These are phyloP conservation scores for Nomada lathburiana DNA, from an alignment of 2,888 invertebrate species.

Conservation along the genomic window DNA sequence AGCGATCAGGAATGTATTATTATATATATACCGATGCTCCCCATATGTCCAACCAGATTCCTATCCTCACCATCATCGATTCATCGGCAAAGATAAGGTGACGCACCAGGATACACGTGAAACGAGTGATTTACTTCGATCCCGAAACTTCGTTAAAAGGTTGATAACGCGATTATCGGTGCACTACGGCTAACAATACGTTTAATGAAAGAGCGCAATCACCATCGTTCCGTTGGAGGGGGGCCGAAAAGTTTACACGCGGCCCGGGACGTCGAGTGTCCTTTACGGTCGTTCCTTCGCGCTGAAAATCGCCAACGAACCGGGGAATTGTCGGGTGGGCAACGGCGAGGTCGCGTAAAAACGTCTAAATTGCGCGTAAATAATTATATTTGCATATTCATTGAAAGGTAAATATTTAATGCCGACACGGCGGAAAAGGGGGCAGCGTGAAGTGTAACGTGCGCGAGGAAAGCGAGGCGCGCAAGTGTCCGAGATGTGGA, in stretches of 20 bases:
- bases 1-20: too few relatives aligned
- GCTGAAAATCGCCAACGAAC: slow-evolving; percentile 24
- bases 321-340: slow-evolving; percentile 50
- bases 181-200: background rate
- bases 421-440: slow-evolving; percentile 72
- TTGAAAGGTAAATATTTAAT: slow-evolving; percentile 84
- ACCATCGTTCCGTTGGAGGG: background rate
- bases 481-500: slow-evolving; percentile 65
- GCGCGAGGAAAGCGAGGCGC: slow-evolving; percentile 73
- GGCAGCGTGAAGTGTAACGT: slow-evolving; percentile 79
- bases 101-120: background rate
- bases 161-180: slow-evolving; percentile 22
- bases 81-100: background rate
- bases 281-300: slow-evolving; percentile 35
- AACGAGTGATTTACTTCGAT: slow-evolving; percentile 11
- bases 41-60: rapidly evolving
- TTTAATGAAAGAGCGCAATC: slow-evolving; percentile 46
- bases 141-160: slow-evolving; percentile 16
- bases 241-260: slow-evolving; percentile 17
- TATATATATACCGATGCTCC: too few relatives aligned
- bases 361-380: slow-evolving; percentile 84
- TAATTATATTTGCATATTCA: slow-evolving; percentile 85
- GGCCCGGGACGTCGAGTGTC: slow-evolving; percentile 13
- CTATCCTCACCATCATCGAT: background rate
- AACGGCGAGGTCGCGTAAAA: slow-evolving; percentile 79